phyloP scores from a whole-genome alignment of 1,140 invertebrate genomes.

The Danaus plexippus region DNA sequence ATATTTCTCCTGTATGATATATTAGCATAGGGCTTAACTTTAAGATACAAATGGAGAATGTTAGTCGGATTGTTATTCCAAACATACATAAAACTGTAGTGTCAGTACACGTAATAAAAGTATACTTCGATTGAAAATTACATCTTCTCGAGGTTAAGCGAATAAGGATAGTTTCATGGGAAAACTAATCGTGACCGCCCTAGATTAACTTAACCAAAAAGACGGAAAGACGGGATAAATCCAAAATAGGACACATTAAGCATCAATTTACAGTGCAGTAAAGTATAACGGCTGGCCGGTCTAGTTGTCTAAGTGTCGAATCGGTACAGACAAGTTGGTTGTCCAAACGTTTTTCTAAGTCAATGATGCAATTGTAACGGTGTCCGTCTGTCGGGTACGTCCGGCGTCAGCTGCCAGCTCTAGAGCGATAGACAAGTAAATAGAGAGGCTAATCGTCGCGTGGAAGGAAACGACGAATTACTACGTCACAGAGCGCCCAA shows the following conservation, averaged over 20 bases:
- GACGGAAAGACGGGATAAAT: slow-evolving; percentile 28
- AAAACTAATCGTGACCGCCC: slow-evolving; percentile 7
- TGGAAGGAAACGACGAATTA: slow-evolving; percentile 67
- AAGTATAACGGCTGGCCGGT: slow-evolving; percentile 39
- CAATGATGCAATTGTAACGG: slow-evolving; percentile 62
- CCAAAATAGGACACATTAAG: slow-evolving; percentile 13
- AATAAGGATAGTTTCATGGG: background rate
- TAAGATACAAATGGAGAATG: too few relatives aligned
- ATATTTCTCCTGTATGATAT: slow-evolving; percentile 50
- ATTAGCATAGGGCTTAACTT: background rate
- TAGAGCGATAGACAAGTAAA: slow-evolving; percentile 63
- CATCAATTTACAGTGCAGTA: slow-evolving; percentile 30
- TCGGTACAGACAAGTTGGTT: slow-evolving; percentile 40
- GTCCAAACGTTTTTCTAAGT: slow-evolving; percentile 69
- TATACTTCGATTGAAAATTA: too few relatives aligned
- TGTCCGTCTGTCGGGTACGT: slow-evolving; percentile 59
- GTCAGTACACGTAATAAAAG: too few relatives aligned
- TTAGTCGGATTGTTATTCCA: background rate
- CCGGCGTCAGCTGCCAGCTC: slow-evolving; percentile 66
- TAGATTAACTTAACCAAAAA: slow-evolving; percentile 4
- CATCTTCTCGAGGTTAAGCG: background rate
- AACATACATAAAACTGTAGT: background rate
- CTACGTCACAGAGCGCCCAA: slow-evolving; percentile 56
- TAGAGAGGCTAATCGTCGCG: slow-evolving; percentile 68
- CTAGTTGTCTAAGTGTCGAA: slow-evolving; percentile 36